Evolutionary conservation across 2,113 vertebrate genomes (phyloP).

Genomic region (Apodemus sylvaticus): DNA sequence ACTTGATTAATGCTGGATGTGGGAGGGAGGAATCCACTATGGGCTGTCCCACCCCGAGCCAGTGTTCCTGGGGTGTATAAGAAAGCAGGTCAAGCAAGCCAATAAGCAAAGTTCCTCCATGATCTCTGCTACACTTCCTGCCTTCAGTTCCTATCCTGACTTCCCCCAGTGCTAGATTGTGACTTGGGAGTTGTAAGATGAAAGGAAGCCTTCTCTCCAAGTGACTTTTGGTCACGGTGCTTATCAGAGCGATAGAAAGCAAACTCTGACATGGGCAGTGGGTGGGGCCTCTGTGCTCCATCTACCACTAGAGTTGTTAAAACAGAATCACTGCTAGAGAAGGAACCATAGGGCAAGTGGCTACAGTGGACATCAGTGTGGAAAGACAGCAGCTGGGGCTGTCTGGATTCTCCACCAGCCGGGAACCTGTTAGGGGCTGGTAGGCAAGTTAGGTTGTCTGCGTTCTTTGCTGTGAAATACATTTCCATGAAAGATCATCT

Average conservation of each 20-base stretch:
- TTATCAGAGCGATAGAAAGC: neutral
- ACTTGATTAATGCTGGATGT: neutral
- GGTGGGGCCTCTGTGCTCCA: neutral
- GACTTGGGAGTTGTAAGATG: neutral
- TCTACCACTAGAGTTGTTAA: neutral
- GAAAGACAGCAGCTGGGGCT: fast-evolving
- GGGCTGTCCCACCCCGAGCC: neutral
- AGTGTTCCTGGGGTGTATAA: neutral
- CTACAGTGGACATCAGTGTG: fast-evolving
- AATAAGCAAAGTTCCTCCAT: neutral
- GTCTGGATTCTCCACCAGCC: neutral
- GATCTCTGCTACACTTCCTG: neutral
- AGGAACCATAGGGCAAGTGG: neutral
- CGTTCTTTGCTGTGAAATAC: neutral
- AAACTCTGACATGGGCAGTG: neutral
- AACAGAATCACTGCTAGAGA: neutral
- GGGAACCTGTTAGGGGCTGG: fast-evolving
- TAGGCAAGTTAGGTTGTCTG: neutral
- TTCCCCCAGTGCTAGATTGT: neutral
- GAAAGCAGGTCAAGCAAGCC: neutral
- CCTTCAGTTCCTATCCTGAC: neutral
- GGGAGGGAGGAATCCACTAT: neutral
- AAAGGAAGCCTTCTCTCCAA: neutral
- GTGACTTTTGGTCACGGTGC: neutral
- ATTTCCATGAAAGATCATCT: fast-evolving